Conservation (phyloP, 2,113 vertebrate genomes). For the Pygoscelis adeliae region DNA sequence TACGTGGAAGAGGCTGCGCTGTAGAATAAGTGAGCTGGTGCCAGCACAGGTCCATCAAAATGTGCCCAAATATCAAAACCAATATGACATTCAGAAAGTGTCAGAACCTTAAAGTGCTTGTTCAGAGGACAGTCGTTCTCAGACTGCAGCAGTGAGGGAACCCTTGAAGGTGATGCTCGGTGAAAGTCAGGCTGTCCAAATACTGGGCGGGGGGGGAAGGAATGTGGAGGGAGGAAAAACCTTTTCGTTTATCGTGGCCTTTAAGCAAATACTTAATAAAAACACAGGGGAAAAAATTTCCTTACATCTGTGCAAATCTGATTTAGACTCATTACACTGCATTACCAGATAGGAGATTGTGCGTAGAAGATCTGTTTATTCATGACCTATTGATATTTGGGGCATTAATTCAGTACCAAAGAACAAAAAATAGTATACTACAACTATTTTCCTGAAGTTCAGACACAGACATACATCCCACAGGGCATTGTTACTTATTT, state of each 20-base stretch:
- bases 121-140: neutral
- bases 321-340: neutral
- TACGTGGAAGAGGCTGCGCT: neutral
- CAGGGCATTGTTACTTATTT: neutral
- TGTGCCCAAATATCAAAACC: neutral
- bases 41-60: neutral
- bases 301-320: neutral
- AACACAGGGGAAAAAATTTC: neutral
- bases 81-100: neutral
- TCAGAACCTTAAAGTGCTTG: neutral
- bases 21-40: neutral
- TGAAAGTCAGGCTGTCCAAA: neutral
- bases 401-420: neutral
- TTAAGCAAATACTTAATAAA: neutral
- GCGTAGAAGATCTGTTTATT: neutral
- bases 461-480: neutral
- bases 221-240: neutral
- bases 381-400: neutral
- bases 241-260: neutral
- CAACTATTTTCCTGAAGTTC: neutral
- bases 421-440: neutral
- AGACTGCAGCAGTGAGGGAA: neutral
- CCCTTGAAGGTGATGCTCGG: neutral
- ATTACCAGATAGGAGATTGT: neutral
- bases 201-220: fast-evolving